Evolutionary conservation across 2,797 vertebrate species (phyloP).

Genomic region (Hippopotamyrus pictus): DNA sequence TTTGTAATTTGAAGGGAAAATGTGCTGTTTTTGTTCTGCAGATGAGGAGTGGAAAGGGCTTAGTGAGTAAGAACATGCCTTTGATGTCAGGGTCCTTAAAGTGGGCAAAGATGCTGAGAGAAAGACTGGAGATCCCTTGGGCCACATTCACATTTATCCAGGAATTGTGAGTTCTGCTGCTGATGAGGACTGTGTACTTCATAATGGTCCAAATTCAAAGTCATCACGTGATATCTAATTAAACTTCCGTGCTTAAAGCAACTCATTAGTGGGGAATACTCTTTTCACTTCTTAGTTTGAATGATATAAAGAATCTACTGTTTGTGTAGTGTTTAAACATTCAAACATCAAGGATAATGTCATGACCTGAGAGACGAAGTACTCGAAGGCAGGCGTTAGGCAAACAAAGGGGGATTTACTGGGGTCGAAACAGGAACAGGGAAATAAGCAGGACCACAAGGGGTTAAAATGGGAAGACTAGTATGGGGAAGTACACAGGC

Average conservation of each 20-base stretch:
- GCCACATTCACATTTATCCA: slow-evolving; percentile 56
- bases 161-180: slow-evolving; percentile 53
- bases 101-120: slow-evolving; percentile 66
- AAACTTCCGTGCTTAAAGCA: background rate
- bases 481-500: background rate
- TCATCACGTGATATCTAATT: background rate
- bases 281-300: background rate
- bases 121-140: slow-evolving; percentile 62
- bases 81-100: slow-evolving; percentile 64
- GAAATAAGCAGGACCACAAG: background rate
- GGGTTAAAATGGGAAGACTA: background rate
- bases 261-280: background rate
- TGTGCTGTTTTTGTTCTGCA: slow-evolving; percentile 34
- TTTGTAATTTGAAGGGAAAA: background rate
- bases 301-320: background rate
- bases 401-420: background rate
- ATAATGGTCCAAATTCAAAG: background rate
- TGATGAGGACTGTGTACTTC: background rate
- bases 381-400: background rate
- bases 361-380: background rate
- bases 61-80: slow-evolving; percentile 66
- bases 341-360: background rate
- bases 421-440: background rate
- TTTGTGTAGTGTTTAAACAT: background rate
- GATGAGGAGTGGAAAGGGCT: slow-evolving; percentile 44